These are phyloP conservation scores for Sinodicranocentrus sp. DNA, from an alignment of 2,888 invertebrate species.

Conservation along the genomic window DNA sequence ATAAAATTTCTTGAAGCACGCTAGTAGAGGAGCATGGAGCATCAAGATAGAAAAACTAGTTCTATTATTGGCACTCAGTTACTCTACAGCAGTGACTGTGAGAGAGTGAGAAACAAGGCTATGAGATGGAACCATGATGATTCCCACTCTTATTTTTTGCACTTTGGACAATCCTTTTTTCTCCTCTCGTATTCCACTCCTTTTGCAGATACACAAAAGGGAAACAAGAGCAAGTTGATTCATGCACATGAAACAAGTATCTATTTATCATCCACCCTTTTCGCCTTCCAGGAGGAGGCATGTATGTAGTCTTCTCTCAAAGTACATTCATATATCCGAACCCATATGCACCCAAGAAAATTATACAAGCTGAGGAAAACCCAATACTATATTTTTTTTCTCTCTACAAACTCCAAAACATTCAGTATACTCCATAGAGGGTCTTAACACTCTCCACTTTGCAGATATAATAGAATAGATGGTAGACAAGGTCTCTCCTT, in stretches of 20 bases:
- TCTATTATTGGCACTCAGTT: slow-evolving; percentile 7
- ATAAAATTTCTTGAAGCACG: too few relatives aligned
- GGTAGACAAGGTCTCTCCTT: slow-evolving; percentile 27
- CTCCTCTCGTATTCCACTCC: background rate
- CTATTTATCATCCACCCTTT: slow-evolving; percentile 63
- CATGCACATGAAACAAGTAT: slow-evolving; percentile 42
- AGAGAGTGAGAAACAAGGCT: background rate
- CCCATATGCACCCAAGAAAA: slow-evolving; percentile 12
- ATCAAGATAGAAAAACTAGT: background rate
- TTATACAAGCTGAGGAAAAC: slow-evolving; percentile 18
- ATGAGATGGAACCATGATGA: slow-evolving; percentile 13
- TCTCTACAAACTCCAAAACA: too few relatives aligned
- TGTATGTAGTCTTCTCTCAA: background rate
- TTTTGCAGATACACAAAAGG: slow-evolving; percentile 23
- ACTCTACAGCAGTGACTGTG: slow-evolving; percentile 8
- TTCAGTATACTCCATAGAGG: too few relatives aligned
- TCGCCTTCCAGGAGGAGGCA: slow-evolving; percentile 42
- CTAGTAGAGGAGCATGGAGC: too few relatives aligned
- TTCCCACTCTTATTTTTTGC: slow-evolving; percentile 34
- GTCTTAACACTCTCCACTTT: background rate
- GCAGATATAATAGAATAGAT: slow-evolving; percentile 11
- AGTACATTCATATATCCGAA: background rate
- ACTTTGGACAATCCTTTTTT: slow-evolving; percentile 22
- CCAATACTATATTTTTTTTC: too few relatives aligned
- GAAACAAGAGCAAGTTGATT: slow-evolving; percentile 37